Percentiles rank a stretch among this genome's conserved stretches.
phyloP scores from a whole-genome alignment of 2,113 vertebrate species.

The Cebus imitator region DNA sequence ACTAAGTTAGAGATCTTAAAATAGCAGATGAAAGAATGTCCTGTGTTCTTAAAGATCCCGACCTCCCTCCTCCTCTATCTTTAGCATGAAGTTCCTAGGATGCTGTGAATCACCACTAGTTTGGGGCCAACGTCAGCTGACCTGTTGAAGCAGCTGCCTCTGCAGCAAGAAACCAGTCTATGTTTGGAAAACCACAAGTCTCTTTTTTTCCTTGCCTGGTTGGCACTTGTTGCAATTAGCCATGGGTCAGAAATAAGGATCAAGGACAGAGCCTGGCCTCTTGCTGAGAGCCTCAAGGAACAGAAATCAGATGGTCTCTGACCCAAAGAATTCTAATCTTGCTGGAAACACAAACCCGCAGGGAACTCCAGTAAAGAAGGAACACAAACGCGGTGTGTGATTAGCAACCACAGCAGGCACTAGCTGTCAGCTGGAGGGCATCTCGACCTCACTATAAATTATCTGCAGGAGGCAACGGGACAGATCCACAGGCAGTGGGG shows the following conservation, averaged over 20 bases:
- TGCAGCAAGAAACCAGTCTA: background rate
- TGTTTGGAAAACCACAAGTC: background rate
- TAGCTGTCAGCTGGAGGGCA: rapidly evolving
- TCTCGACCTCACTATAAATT: background rate
- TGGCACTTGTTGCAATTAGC: background rate
- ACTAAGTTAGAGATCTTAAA: background rate
- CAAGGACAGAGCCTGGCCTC: rapidly evolving
- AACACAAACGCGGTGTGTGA: background rate
- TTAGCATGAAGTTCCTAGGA: background rate
- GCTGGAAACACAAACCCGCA: too few species aligned
- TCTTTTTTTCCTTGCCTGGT: background rate
- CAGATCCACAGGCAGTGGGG: rapidly evolving
- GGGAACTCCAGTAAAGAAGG: too few species aligned
- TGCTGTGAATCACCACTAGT: background rate
- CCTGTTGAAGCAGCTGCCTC: background rate
- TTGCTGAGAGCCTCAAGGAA: rapidly evolving
- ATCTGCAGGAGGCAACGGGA: rapidly evolving
- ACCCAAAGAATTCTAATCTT: rapidly evolving
- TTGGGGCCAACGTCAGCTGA: background rate
- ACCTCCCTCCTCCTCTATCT: background rate
- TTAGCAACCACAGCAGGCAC: background rate
- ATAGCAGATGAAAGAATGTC: background rate
- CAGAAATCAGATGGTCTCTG: rapidly evolving
- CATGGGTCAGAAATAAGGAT: too few species aligned
- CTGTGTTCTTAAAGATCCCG: background rate